Conservation (phyloP, 2,797 vertebrate genomes). For the Muraenolepis orangiensis region DNA sequence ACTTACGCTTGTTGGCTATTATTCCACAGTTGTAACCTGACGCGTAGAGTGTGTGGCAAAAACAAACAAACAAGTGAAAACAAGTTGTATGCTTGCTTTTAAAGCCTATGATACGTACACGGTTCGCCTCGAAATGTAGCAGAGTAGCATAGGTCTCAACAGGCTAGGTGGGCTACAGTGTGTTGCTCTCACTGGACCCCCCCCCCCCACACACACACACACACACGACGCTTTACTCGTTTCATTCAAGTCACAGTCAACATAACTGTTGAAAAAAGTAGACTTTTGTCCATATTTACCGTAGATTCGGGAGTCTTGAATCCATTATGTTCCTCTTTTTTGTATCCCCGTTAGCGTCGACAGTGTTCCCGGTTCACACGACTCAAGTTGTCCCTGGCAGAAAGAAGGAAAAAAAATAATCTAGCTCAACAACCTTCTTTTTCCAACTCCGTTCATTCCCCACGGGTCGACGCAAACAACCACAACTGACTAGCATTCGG, state of each 20-base stretch:
- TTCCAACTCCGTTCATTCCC: conserved; percentile 72
- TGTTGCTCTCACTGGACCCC: conserved; percentile 56
- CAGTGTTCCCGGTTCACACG: conserved; percentile 48
- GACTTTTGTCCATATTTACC: conserved; percentile 45
- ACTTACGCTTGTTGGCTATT: conserved; percentile 37
- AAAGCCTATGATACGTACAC: not conserved
- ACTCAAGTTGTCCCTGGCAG: conserved; percentile 70
- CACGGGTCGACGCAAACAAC: conserved; percentile 66
- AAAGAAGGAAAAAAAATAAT: conserved; percentile 46
- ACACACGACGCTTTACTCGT: conserved; percentile 32
- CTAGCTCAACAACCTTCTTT: conserved; percentile 75
- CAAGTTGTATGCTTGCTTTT: conserved; percentile 6
- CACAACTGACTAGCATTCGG: conserved; percentile 32
- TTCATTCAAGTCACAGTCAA: conserved; percentile 33
- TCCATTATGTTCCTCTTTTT: conserved; percentile 29
- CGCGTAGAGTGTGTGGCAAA: conserved; percentile 42
- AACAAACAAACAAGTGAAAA: conserved; percentile 3
- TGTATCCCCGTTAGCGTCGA: conserved; percentile 22
- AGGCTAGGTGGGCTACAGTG: conserved; percentile 60
- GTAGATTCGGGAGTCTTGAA: conserved; percentile 29
- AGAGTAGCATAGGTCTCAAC: conserved; percentile 60
- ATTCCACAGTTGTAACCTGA: conserved; percentile 33
- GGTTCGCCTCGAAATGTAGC: not conserved
- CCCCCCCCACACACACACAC: too few relatives aligned
- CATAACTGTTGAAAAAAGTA: conserved; percentile 59